phyloP scores from a whole-genome alignment of 2,888 invertebrate species.

The Encarsia formosa region DNA sequence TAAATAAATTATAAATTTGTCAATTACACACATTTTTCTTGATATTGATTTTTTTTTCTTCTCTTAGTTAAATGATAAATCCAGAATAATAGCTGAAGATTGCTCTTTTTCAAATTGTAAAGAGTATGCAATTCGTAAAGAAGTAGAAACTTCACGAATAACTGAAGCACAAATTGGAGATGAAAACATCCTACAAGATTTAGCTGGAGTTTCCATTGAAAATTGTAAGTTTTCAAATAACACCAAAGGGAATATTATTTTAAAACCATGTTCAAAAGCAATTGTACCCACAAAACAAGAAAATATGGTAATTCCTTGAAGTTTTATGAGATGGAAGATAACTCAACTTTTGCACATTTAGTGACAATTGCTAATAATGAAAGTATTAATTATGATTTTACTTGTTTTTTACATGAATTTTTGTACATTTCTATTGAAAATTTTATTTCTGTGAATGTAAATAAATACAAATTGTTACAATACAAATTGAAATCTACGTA shows the following conservation, averaged over 20 bases:
- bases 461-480: no score
- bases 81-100: slow-evolving; percentile 42
- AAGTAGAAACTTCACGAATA: slow-evolving; percentile 46
- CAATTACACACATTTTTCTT: neutral
- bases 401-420: slow-evolving; percentile 8
- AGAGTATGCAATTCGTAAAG: slow-evolving; percentile 55
- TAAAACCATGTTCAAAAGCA: slow-evolving; percentile 33
- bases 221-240: slow-evolving; percentile 43
- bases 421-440: slow-evolving; percentile 12
- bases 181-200: slow-evolving; percentile 34
- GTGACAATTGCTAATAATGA: neutral
- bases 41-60: slow-evolving; percentile 13
- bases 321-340: neutral
- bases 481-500: no score
- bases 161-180: slow-evolving; percentile 36
- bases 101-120: slow-evolving; percentile 51
- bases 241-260: slow-evolving; percentile 38
- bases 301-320: slow-evolving; percentile 28
- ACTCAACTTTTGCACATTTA: neutral
- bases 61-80: slow-evolving; percentile 52
- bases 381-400: slow-evolving; percentile 6
- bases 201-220: slow-evolving; percentile 36
- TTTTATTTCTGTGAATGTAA: neutral
- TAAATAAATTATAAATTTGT: slow-evolving; percentile 28
- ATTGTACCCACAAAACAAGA: slow-evolving; percentile 34